Percentiles rank a stretch among this genome's conserved stretches.
These are phyloP conservation scores for Himalopsyche kuldschensis DNA, from an alignment of 2,888 invertebrate genomes.

Conservation along the genomic window DNA sequence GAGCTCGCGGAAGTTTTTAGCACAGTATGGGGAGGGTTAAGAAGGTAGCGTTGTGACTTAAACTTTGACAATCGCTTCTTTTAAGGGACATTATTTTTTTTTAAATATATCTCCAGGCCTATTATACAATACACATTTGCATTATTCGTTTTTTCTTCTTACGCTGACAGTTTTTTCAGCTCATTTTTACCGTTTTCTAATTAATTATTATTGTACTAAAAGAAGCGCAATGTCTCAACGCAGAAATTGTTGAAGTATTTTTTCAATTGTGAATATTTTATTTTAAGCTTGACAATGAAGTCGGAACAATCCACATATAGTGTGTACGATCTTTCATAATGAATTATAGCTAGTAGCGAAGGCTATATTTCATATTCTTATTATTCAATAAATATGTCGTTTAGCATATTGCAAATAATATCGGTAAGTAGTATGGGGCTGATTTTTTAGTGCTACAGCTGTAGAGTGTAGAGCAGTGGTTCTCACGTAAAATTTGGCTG, in stretches of 20 bases:
- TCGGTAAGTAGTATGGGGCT: no score
- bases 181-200: background rate
- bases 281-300: background rate
- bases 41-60: background rate
- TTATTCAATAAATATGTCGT: no score
- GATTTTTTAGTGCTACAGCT: no score
- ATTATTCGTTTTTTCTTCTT: background rate
- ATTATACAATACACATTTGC: background rate
- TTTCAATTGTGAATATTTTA: background rate
- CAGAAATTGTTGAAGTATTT: background rate
- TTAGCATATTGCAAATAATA: no score
- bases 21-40: no score
- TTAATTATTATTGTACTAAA: background rate
- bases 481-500: no score
- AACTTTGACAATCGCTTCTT: background rate
- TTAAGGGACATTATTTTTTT: background rate
- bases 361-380: no score
- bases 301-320: no score
- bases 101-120: background rate
- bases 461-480: no score
- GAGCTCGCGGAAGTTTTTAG: no score
- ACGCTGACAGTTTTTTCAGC: background rate
- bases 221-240: background rate
- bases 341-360: no score
- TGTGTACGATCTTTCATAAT: no score